Conservation (phyloP, 1,140 invertebrate species). For the Drosophila insularis region DNA sequence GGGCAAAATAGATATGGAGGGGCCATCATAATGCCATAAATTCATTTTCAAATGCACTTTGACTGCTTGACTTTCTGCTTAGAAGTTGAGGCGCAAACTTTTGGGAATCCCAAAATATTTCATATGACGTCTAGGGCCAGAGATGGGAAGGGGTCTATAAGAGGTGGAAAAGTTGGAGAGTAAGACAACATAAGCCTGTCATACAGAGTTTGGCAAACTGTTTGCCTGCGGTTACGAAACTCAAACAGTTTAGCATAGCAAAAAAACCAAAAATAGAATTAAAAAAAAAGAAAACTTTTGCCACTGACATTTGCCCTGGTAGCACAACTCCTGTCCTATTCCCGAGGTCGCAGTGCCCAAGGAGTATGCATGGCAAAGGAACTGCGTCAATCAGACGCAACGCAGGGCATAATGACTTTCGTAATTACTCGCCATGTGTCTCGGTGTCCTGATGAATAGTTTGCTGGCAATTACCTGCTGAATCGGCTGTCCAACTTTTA, state of each 20-base stretch:
- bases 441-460: conserved; percentile 31
- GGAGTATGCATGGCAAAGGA: not conserved
- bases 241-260: conserved; percentile 55
- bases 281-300: conserved; percentile 52
- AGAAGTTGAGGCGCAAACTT: conserved; percentile 47
- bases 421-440: conserved; percentile 56
- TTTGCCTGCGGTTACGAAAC: conserved; percentile 62
- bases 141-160: conserved; percentile 10
- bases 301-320: conserved; percentile 41
- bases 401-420: conserved; percentile 68
- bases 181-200: conserved; percentile 30
- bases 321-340: conserved; percentile 20
- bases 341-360: not conserved
- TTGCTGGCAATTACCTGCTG: conserved; percentile 61
- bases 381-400: conserved; percentile 30
- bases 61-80: conserved; percentile 72
- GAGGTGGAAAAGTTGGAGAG: conserved; percentile 20
- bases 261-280: too few relatives aligned
- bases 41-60: conserved; percentile 65
- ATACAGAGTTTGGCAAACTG: conserved; percentile 65
- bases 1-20: not conserved
- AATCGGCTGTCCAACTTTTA: conserved; percentile 71
- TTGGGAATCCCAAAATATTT: not conserved
- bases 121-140: not conserved
- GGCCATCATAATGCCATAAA: conserved; percentile 41